Evolutionary conservation across 2,888 invertebrate genomes (phyloP).

Genomic region (Troglohyphantes excavatus): DNA sequence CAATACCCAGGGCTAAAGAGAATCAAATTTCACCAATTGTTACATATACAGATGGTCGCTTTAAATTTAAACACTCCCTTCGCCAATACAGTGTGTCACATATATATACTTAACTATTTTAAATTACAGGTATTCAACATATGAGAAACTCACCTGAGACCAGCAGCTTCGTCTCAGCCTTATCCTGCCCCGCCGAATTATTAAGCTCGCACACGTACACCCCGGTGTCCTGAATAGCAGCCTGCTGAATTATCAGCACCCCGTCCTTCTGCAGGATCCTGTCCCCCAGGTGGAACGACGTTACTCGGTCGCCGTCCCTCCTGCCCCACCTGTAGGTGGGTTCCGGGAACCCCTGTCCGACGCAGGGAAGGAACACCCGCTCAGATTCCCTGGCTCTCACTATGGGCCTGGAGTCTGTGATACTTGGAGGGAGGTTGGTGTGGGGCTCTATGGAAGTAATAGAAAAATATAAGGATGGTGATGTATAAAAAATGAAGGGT

Average conservation of each 20-base stretch:
- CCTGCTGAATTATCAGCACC: conserved; percentile 81
- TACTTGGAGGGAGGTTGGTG: conserved; percentile 74
- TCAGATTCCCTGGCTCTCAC: conserved; percentile 80
- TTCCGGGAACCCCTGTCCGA: conserved; percentile 82
- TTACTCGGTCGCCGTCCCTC: conserved; percentile 77
- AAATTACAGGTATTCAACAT: no score
- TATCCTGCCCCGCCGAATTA: conserved; percentile 82
- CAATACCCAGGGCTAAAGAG: no score
- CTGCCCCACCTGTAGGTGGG: conserved; percentile 82
- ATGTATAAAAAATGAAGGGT: neutral
- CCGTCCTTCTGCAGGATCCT: conserved; percentile 81
- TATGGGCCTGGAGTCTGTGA: conserved; percentile 76
- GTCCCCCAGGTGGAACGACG: conserved; percentile 57
- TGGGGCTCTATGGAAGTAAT: conserved; percentile 75
- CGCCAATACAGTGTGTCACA: no score
- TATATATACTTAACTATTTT: no score
- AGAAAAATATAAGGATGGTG: neutral
- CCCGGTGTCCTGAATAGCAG: conserved; percentile 82
- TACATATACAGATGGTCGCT: no score
- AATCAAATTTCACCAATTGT: no score
- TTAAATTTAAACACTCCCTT: no score
- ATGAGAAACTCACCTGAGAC: conserved; percentile 81
- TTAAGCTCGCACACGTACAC: conserved; percentile 82
- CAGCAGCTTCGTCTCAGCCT: conserved; percentile 81
- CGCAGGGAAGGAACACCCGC: conserved; percentile 82